Conservation (phyloP, 1,140 invertebrate species). For the Drosophila malerkotliana region DNA sequence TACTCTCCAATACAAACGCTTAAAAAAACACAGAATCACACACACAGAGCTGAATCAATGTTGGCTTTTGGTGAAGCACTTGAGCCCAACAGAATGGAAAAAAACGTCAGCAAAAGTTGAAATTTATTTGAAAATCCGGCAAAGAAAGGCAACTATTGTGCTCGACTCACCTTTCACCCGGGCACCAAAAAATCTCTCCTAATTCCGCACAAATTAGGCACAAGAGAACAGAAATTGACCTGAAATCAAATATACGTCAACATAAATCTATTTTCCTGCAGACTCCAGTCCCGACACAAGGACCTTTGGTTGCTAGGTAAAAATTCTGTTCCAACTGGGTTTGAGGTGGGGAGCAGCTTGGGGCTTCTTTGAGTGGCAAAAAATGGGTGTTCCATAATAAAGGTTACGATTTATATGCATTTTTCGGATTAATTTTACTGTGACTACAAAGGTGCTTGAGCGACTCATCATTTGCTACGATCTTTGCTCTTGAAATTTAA, state of each 20-base stretch:
- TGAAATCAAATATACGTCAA: constrained; percentile 41
- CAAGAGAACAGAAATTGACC: constrained; percentile 39
- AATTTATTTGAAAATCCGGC: constrained; percentile 33
- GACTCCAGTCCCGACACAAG: constrained; percentile 8
- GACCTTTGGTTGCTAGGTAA: constrained; percentile 22
- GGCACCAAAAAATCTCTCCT: constrained; percentile 9
- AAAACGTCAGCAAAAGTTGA: constrained; percentile 11
- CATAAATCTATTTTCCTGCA: constrained; percentile 33
- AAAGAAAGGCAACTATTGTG: constrained; percentile 21
- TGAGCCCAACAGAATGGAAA: not conserved
- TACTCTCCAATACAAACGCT: not conserved
- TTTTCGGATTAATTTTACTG: not conserved
- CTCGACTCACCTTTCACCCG: constrained; percentile 29
- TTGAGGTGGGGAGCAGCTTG: not conserved
- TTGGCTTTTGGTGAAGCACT: constrained; percentile 16
- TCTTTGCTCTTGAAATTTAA: not conserved
- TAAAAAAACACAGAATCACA: constrained; percentile 1
- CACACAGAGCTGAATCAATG: constrained; percentile 54
- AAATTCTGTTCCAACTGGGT: not conserved
- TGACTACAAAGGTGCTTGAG: not conserved
- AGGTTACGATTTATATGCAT: not conserved
- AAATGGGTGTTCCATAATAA: not conserved
- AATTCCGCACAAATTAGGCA: constrained; percentile 43
- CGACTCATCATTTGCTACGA: not conserved
- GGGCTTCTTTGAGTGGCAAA: not conserved